Conservation (phyloP, 2,888 invertebrate species). For the Harpalus rufipes region DNA sequence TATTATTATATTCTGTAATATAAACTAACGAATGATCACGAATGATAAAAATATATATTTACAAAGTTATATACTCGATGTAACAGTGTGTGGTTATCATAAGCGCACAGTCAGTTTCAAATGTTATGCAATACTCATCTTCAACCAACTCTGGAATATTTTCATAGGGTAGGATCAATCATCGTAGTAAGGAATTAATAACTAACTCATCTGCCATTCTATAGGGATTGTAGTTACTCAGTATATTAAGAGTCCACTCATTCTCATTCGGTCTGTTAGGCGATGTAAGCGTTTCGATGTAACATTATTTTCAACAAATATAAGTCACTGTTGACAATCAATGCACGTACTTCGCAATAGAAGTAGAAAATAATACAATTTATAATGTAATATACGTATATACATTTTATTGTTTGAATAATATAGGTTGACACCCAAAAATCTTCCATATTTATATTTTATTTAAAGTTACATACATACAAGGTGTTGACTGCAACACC, state of each 20-base stretch:
- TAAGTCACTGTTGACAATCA: constrained; percentile 11
- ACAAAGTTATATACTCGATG: constrained; percentile 65
- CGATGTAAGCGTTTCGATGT: neutral
- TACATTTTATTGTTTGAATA: too few relatives aligned
- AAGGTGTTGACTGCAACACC: too few relatives aligned
- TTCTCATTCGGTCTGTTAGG: constrained; percentile 28
- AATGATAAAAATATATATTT: constrained; percentile 64
- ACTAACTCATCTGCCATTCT: constrained; percentile 52
- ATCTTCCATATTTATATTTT: too few relatives aligned
- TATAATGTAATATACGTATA: too few relatives aligned
- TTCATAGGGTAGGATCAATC: constrained; percentile 58
- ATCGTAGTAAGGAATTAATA: neutral
- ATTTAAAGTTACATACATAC: too few relatives aligned
- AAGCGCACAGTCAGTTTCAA: constrained; percentile 61
- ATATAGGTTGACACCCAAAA: too few relatives aligned
- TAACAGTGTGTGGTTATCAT: constrained; percentile 63
- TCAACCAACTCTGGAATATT: constrained; percentile 60
- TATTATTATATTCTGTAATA: constrained; percentile 61
- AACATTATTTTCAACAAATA: neutral
- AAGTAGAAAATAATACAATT: neutral
- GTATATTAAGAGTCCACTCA: constrained; percentile 54
- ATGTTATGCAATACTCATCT: constrained; percentile 66
- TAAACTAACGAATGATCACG: constrained; percentile 60
- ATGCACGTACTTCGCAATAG: neutral
- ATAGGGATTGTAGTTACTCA: constrained; percentile 21